phyloP scores from a whole-genome alignment of 2,888 invertebrate genomes.

The Oasisia sp. region DNA sequence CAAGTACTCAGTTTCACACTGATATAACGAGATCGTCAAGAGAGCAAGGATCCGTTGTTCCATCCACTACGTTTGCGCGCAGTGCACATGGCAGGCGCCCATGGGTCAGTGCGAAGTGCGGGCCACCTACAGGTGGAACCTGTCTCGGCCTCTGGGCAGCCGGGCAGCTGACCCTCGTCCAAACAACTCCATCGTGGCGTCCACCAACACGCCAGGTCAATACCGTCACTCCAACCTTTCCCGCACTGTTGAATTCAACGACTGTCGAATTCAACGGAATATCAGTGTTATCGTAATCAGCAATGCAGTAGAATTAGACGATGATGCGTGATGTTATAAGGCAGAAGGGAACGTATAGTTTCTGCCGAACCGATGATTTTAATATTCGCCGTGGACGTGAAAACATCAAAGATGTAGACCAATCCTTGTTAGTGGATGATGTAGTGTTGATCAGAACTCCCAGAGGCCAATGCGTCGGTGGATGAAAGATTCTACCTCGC shows the following conservation, averaged over 20 bases:
- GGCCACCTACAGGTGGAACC: background rate
- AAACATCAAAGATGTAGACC: background rate
- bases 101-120: background rate
- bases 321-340: background rate
- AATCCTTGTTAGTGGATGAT: background rate
- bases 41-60: no score
- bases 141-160: background rate
- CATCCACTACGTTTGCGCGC: no score
- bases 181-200: background rate
- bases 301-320: background rate
- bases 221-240: background rate
- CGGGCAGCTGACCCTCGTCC: background rate
- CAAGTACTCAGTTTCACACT: no score
- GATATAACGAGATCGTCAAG: no score
- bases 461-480: no score
- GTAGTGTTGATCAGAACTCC: no score
- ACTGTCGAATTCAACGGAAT: background rate
- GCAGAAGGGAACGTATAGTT: background rate
- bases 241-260: background rate
- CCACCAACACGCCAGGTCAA: background rate
- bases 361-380: background rate
- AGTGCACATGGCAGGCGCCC: no score
- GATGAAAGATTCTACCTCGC: no score
- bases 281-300: background rate
- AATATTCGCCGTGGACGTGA: background rate